These are phyloP conservation scores for Sminthurides aquaticus DNA, from an alignment of 2,888 invertebrate species.

Conservation along the genomic window DNA sequence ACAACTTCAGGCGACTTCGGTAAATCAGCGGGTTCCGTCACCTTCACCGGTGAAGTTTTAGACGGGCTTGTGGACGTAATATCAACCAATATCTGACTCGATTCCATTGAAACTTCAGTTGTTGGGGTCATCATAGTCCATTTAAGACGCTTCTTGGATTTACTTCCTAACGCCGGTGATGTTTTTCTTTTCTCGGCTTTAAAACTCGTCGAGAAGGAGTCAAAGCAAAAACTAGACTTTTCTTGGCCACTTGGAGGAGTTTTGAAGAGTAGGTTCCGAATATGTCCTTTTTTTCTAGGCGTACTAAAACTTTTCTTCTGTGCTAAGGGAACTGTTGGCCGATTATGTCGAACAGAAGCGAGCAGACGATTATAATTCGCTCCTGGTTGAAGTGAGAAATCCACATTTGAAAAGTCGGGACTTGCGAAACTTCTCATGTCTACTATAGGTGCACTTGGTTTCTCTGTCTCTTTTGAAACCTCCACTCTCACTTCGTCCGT, in stretches of 20 bases:
- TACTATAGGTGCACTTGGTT: background rate
- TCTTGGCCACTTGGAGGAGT: constrained; percentile 38
- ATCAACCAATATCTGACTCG: background rate
- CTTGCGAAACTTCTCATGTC: background rate
- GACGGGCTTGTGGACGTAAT: background rate
- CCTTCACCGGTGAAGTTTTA: background rate
- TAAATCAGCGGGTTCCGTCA: background rate
- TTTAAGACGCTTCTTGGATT: constrained; percentile 18
- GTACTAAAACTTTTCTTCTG: constrained; percentile 38
- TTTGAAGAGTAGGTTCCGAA: constrained; percentile 36
- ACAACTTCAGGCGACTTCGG: background rate
- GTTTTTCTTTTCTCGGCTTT: constrained; percentile 7
- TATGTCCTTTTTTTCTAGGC: constrained; percentile 37
- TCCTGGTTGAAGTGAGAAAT: background rate
- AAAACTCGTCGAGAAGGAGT: background rate
- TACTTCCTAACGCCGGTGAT: constrained; percentile 1
- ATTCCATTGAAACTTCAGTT: background rate
- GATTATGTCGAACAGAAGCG: constrained; percentile 3
- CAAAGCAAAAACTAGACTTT: background rate
- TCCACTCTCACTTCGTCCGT: background rate
- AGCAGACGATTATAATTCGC: constrained; percentile 6
- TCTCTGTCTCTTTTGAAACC: background rate
- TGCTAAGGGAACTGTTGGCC: constrained; percentile 4
- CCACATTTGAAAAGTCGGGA: background rate
- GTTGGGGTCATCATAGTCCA: constrained; percentile 2